Conservation (phyloP, 1,140 invertebrate species). For the Orius insidiosus region DNA sequence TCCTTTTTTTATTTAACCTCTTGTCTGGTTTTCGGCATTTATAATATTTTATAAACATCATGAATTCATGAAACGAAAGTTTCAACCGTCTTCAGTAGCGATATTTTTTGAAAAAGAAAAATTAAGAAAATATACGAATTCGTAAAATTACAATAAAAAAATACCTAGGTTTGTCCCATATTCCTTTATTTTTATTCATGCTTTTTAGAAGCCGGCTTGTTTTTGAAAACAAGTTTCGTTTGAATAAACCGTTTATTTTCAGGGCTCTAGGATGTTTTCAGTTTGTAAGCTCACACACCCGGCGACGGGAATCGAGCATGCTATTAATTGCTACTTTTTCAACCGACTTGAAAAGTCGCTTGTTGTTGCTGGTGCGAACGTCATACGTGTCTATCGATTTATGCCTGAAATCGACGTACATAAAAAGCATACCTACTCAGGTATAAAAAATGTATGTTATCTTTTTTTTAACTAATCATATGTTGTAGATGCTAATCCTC, state of each 20-base stretch:
- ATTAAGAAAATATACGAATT: no score
- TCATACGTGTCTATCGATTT: slow-evolving; percentile 78
- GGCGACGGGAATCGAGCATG: slow-evolving; percentile 83
- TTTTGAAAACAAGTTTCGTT: no score
- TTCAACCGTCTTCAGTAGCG: no score
- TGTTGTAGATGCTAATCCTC: slow-evolving; percentile 35
- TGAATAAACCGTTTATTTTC: neutral
- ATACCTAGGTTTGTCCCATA: no score
- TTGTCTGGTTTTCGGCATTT: no score
- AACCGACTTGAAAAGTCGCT: slow-evolving; percentile 78
- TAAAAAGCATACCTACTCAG: slow-evolving; percentile 39
- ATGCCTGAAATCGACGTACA: slow-evolving; percentile 56
- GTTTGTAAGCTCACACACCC: slow-evolving; percentile 81
- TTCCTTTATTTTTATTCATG: no score
- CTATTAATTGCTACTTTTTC: slow-evolving; percentile 88
- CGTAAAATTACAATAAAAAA: no score
- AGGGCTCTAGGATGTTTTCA: slow-evolving; percentile 64
- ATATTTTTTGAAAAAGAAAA: no score
- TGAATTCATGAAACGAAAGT: no score
- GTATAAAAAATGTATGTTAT: slow-evolving; percentile 24
- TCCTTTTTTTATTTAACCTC: no score
- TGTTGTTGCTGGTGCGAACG: slow-evolving; percentile 79
- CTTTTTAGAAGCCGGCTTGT: no score
- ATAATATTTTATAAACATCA: no score
- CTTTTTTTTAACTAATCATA: neutral